phyloP scores from a whole-genome alignment of 1,140 invertebrate genomes.

The Bursaphelenchus mucronatus region DNA sequence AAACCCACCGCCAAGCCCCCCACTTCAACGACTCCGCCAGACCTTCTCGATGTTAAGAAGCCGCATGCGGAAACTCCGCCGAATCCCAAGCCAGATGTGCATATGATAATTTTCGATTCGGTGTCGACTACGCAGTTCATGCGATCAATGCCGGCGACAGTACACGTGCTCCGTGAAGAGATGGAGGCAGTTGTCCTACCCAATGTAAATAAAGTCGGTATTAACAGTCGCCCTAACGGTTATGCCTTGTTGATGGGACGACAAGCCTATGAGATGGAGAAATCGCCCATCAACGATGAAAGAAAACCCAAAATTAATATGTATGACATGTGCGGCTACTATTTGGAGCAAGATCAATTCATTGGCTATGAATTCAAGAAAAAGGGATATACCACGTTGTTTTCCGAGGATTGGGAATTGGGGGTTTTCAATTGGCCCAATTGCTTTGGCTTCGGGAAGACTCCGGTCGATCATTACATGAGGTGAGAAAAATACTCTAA shows the following conservation, averaged over 20 bases:
- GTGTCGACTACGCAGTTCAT: neutral
- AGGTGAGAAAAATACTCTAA: conserved; percentile 15
- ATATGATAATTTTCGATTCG: conserved; percentile 7
- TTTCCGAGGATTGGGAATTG: neutral
- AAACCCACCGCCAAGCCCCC: too few species aligned
- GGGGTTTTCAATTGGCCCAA: conserved; percentile 30
- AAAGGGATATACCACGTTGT: neutral
- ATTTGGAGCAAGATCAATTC: neutral
- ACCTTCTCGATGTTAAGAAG: too few species aligned
- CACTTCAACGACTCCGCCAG: too few species aligned
- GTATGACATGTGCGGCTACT: neutral
- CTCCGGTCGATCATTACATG: conserved; percentile 34
- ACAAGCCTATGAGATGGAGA: neutral
- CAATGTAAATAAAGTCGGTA: conserved; percentile 16
- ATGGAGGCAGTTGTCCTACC: conserved; percentile 11
- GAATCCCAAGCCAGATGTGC: neutral
- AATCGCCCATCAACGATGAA: neutral
- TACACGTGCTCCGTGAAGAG: neutral
- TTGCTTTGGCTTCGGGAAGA: conserved; percentile 26
- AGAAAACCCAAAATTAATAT: neutral
- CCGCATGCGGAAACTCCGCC: too few species aligned
- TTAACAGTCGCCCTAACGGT: conserved; percentile 5
- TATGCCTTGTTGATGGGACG: conserved; percentile 6
- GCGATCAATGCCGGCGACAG: conserved; percentile 6
- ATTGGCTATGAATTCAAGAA: neutral